These are phyloP conservation scores for Exaiptasia diaphana DNA, from an alignment of 64 coral and sea anemone genomes.

Conservation along the genomic window DNA sequence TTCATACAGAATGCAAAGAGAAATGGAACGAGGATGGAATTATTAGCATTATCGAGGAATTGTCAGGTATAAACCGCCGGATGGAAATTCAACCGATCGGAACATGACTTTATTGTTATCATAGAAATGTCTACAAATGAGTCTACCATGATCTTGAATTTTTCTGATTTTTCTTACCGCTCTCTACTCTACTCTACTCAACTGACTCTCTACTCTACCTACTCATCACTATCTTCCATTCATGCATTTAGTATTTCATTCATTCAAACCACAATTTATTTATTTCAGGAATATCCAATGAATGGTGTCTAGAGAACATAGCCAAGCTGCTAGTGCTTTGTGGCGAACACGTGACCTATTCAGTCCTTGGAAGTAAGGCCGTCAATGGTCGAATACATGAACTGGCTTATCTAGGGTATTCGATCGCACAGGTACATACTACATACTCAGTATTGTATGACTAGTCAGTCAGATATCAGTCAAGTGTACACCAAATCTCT, in stretches of 20 bases:
- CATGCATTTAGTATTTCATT: neutral
- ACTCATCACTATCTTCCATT: neutral
- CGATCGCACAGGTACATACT: conserved; percentile 79
- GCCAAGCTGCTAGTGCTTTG: conserved; percentile 88
- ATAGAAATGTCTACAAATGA: neutral
- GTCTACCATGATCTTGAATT: neutral
- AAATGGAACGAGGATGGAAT: conserved; percentile 88
- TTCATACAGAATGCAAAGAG: conserved; percentile 53
- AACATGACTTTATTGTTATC: neutral
- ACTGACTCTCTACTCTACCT: neutral
- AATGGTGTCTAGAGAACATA: conserved; percentile 96
- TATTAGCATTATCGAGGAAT: conserved; percentile 93
- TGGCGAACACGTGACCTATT: conserved; percentile 67
- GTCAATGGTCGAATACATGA: conserved; percentile 92
- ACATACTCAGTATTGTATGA: too few species aligned
- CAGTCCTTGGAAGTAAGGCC: conserved; percentile 93
- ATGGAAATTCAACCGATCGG: neutral
- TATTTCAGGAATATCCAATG: conserved; percentile 60
- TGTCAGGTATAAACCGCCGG: conserved; percentile 79
- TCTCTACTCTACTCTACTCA: neutral
- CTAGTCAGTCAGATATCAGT: too few species aligned
- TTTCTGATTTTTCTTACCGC: neutral
- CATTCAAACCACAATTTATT: neutral
- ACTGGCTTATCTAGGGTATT: conserved; percentile 81
- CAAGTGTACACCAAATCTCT: too few species aligned